Percentiles rank a stretch among this genome's conserved stretches.
These are phyloP conservation scores for Muscidifurax raptorellus DNA, from an alignment of 1,140 invertebrate species.

Conservation along the genomic window DNA sequence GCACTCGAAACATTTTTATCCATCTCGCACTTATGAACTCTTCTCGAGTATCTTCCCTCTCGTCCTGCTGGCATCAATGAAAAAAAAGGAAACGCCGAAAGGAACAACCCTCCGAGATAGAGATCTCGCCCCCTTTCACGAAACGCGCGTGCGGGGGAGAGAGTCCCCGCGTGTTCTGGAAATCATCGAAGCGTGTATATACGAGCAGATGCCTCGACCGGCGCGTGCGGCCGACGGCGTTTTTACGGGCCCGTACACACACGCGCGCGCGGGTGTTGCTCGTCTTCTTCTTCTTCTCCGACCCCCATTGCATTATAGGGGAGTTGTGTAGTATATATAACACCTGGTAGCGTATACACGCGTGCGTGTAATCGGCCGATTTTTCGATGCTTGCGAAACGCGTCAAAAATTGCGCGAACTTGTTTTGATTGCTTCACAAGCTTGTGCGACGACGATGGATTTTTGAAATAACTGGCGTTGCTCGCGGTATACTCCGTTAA, in stretches of 20 bases:
- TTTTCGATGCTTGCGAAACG: not conserved
- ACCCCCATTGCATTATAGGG: not conserved
- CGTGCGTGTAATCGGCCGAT: conserved; percentile 17
- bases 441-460: too few species aligned
- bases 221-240: conserved; percentile 54
- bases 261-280: not conserved
- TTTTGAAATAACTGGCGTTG: too few species aligned
- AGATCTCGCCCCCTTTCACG: not conserved
- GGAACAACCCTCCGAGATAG: not conserved
- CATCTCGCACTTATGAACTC: too few species aligned
- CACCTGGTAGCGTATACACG: not conserved
- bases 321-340: not conserved
- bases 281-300: not conserved
- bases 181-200: not conserved
- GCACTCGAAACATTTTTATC: too few species aligned
- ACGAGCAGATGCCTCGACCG: conserved; percentile 56
- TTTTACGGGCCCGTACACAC: conserved; percentile 20
- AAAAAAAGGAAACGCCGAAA: not conserved
- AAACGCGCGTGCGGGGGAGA: not conserved
- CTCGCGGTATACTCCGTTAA: too few species aligned
- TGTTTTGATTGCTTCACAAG: too few species aligned
- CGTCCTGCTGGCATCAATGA: not conserved
- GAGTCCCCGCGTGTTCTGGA: not conserved
- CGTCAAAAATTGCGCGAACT: too few species aligned
- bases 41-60: not conserved